These are phyloP conservation scores for Sarcophaga carnaria DNA, from an alignment of 2,888 invertebrate genomes.

Conservation along the genomic window DNA sequence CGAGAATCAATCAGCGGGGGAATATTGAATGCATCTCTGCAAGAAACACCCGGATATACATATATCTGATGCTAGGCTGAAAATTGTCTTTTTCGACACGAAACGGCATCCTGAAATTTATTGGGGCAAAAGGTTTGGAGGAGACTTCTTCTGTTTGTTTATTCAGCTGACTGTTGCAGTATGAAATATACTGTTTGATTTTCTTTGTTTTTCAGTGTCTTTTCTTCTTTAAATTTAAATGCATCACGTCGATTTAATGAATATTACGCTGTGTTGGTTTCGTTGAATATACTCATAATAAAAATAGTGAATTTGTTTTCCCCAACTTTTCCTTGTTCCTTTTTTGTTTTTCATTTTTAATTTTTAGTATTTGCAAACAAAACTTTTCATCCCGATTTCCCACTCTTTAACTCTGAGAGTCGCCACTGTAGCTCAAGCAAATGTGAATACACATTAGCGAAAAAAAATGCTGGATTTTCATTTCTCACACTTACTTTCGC, in stretches of 20 bases:
- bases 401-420: not conserved
- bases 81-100: too few species aligned
- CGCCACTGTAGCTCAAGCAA: not conserved
- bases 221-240: slow-evolving; percentile 16
- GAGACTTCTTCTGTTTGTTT: too few species aligned
- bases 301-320: slow-evolving; percentile 47
- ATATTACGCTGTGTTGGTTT: slow-evolving; percentile 52
- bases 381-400: slow-evolving; percentile 20
- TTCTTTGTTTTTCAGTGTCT: too few species aligned
- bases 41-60: too few species aligned
- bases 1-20: too few species aligned
- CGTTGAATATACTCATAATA: slow-evolving; percentile 50
- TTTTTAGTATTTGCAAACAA: not conserved
- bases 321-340: slow-evolving; percentile 14
- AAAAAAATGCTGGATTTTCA: not conserved
- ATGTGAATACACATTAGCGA: not conserved
- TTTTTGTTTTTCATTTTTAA: not conserved
- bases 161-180: too few species aligned
- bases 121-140: too few species aligned
- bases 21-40: too few species aligned
- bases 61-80: too few species aligned
- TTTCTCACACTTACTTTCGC: slow-evolving; percentile 59
- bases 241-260: slow-evolving; percentile 44
- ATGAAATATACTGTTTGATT: not conserved
- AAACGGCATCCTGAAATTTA: too few species aligned